Conservation (phyloP, 2,888 invertebrate genomes). For the Blastobasis lacticolella region DNA sequence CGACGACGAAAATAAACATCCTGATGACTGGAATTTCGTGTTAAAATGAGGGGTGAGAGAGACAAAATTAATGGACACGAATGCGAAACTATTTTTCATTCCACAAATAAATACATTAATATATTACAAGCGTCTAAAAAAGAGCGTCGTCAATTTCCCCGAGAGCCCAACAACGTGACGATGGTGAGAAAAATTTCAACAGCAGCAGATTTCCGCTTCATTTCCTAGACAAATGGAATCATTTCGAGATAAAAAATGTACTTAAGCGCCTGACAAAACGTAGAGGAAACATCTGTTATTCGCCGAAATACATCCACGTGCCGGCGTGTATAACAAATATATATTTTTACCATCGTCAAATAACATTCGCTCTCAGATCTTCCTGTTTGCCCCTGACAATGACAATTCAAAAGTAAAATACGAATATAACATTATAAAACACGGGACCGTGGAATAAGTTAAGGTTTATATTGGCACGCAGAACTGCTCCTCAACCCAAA, state of each 20-base stretch:
- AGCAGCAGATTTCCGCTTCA: conserved; percentile 29
- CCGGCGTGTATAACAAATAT: conserved; percentile 17
- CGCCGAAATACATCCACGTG: conserved; percentile 17
- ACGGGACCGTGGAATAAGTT: neutral
- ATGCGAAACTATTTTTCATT: neutral
- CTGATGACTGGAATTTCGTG: too few species aligned
- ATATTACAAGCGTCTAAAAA: neutral
- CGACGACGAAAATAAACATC: too few species aligned
- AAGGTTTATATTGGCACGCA: neutral
- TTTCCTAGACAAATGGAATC: conserved; percentile 32
- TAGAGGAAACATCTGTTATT: conserved; percentile 42
- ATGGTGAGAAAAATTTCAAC: conserved; percentile 22
- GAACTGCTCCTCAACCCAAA: neutral
- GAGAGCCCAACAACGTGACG: neutral
- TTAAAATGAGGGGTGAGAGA: neutral
- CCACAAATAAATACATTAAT: neutral
- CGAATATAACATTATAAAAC: neutral
- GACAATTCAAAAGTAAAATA: neutral
- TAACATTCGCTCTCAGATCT: too few species aligned
- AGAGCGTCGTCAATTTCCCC: neutral
- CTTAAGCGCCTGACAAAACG: conserved; percentile 20
- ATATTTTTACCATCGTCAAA: conserved; percentile 13
- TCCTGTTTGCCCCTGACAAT: too few species aligned
- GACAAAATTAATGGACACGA: neutral
- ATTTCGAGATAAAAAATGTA: conserved; percentile 9